Evolutionary conservation across 2,797 vertebrate species (phyloP), one percentile per base, ranked within the genome.

Genomic region (Acanthopagrus latus): DNA sequence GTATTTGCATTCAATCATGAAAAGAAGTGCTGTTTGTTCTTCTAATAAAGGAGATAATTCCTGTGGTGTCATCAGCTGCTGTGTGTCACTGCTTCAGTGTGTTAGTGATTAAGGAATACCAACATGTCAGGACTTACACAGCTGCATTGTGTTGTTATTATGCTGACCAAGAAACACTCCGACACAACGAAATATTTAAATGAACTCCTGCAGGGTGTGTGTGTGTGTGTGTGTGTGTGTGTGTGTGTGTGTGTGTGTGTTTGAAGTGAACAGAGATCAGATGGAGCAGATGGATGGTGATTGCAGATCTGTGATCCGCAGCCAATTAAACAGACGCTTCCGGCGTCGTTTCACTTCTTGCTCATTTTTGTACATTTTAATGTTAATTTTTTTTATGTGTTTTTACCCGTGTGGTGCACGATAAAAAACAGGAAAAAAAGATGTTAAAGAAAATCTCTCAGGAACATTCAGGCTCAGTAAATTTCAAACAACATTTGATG

Each of bases 221-320:
- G 71, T 62, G 47, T 43, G 58, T 23, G 38, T 51, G 17, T 57
- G 20, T 25, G 73, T n/a, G n/a, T n/a, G n/a, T n/a, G 64, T 50
- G 75, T 62, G 73, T 57, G 67, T 56, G 76, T 44, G 70, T 20
- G 62, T 51, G 76, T 29, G 74, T 41, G 71, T 69, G 74, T 56
- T 47, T 66, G 69, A 69, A 67, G 59, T 71, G 50, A 73, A 23
- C 55, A 3, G 18, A 64, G 73, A 83, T 85, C 76, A 79, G 48
- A 83, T 70, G 69, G 48, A 87, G 73, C 84, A 88, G 81, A 86
- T 89, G 84, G 84, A 81, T 64, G 74, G 51, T 79, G 86, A 81
- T 81, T 78, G 82, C 81, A 88, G 80, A 73, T 81, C 83, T 85
- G 82, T 91, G 88, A 94, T 88, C 89, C 71, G 66, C 78, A 67